phyloP scores from a whole-genome alignment of 1,140 invertebrate genomes.

The Stenopsyche tienmushanensis region DNA sequence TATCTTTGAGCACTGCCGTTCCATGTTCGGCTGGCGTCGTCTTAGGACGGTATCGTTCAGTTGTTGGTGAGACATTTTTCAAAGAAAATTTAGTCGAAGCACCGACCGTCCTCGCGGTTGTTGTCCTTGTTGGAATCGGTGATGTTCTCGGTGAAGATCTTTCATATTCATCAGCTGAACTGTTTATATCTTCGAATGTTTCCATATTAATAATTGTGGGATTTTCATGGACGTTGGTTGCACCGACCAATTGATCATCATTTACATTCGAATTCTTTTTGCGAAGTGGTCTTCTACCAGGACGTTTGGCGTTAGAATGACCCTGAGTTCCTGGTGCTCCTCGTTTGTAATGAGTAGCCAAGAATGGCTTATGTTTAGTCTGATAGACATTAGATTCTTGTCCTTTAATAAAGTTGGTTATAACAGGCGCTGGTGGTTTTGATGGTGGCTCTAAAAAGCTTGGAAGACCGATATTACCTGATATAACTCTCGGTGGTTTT shows the following conservation, averaged over 20 bases:
- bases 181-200: slow-evolving; percentile 48
- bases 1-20: slow-evolving; percentile 28
- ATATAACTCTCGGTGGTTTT: slow-evolving; percentile 45
- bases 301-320: slow-evolving; percentile 38
- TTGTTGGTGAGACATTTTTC: slow-evolving; percentile 20
- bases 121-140: slow-evolving; percentile 45
- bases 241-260: slow-evolving; percentile 50
- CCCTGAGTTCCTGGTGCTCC: slow-evolving; percentile 36
- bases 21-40: slow-evolving; percentile 21
- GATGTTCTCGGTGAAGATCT: slow-evolving; percentile 42
- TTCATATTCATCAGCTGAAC: slow-evolving; percentile 46
- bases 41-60: slow-evolving; percentile 21
- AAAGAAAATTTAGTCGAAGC: slow-evolving; percentile 39
- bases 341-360: slow-evolving; percentile 46
- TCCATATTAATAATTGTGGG: slow-evolving; percentile 45
- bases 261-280: slow-evolving; percentile 50
- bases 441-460: slow-evolving; percentile 55
- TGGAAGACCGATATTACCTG: slow-evolving; percentile 45
- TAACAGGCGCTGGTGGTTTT: slow-evolving; percentile 46
- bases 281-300: slow-evolving; percentile 48
- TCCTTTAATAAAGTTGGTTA: slow-evolving; percentile 36
- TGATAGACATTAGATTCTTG: slow-evolving; percentile 13
- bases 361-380: slow-evolving; percentile 29
- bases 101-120: slow-evolving; percentile 43
- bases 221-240: slow-evolving; percentile 48